Conservation (phyloP, 1,140 invertebrate species). For the Polyergus mexicanus region DNA sequence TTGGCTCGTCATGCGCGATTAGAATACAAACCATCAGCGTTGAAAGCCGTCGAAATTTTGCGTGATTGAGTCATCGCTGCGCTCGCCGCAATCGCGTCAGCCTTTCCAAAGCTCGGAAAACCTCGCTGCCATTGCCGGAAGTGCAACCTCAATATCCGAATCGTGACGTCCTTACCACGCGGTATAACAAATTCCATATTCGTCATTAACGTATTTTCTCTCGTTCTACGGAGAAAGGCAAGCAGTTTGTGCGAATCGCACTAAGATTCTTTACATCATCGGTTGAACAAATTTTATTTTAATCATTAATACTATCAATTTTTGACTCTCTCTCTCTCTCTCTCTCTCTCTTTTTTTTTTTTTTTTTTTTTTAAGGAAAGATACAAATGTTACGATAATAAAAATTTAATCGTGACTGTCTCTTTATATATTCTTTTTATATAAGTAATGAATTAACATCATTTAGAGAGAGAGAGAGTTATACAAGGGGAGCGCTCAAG, state of each 20-base stretch:
- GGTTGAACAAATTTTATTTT: background rate
- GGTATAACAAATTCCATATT: conserved; percentile 1
- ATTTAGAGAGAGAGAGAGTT: background rate
- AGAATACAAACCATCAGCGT: background rate
- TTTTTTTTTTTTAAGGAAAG: conserved; percentile 20
- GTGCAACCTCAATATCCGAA: conserved; percentile 54
- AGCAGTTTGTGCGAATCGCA: background rate
- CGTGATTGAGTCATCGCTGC: background rate
- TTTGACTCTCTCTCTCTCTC: too few relatives aligned
- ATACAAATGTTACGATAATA: background rate
- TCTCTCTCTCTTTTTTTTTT: too few relatives aligned
- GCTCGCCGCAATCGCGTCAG: conserved; percentile 24
- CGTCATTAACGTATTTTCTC: background rate
- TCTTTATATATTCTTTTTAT: background rate
- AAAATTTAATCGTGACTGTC: background rate
- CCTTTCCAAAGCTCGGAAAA: conserved; percentile 41
- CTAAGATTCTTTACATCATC: conserved; percentile 3
- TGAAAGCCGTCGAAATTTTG: conserved; percentile 35
- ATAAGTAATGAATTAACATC: background rate
- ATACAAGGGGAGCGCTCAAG: background rate
- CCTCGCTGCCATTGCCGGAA: conserved; percentile 35
- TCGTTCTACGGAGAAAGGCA: background rate
- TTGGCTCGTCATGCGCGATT: background rate
- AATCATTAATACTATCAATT: background rate
- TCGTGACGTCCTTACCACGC: conserved; percentile 18